A percentile compares a stretch with the other conserved stretches of the same genome.
phyloP scores from a whole-genome alignment of 2,113 vertebrate genomes.

The Dromas ardeola region DNA sequence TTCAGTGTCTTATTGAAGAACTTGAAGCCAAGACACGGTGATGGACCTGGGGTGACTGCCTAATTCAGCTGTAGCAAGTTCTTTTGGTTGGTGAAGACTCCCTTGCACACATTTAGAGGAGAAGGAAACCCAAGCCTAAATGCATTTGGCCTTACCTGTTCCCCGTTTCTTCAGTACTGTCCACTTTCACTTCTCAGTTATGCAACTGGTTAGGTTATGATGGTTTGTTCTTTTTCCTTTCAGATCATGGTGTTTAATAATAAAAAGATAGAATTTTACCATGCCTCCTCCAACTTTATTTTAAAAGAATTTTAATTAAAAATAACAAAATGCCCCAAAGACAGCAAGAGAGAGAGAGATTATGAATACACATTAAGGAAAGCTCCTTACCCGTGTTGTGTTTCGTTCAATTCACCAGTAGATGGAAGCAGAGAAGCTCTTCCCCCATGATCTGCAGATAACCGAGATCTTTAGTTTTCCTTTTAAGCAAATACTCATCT shows the following conservation, averaged over 20 bases:
- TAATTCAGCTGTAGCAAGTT: not conserved
- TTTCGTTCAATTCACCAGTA: not conserved
- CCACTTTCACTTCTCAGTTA: not conserved
- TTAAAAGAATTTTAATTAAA: not conserved
- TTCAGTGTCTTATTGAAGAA: not conserved
- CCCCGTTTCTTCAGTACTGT: not conserved
- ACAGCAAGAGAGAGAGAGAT: no score
- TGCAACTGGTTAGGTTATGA: fast-evolving
- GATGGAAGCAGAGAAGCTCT: not conserved
- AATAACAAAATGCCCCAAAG: not conserved
- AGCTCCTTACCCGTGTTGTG: not conserved
- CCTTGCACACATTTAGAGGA: not conserved
- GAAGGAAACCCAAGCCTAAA: not conserved
- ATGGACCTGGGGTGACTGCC: not conserved
- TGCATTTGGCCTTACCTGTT: not conserved
- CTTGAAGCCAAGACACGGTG: not conserved
- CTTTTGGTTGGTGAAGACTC: not conserved
- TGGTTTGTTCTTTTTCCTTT: not conserved
- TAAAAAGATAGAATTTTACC: not conserved
- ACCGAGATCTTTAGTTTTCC: not conserved
- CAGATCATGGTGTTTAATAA: not conserved
- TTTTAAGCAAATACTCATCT: not conserved
- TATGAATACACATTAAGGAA: not conserved
- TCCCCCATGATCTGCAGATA: not conserved
- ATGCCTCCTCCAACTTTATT: not conserved